A percentile compares a stretch with the other conserved stretches of the same genome.
Evolutionary conservation across 2,888 invertebrate genomes (phyloP).

Genomic region (Caenorhabditis macrosperma): DNA sequence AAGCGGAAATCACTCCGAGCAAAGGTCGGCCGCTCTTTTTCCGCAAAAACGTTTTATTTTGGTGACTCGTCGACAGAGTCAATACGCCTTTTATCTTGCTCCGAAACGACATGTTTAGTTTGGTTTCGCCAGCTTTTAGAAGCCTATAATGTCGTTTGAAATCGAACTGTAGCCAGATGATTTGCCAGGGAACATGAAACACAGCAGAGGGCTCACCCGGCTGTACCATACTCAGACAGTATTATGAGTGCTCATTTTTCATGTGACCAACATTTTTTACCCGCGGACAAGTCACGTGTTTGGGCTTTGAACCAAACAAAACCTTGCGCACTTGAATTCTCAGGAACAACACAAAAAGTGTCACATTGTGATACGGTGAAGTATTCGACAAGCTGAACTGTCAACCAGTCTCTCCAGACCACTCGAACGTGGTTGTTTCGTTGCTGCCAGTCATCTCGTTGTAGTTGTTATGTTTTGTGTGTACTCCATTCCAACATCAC

Average conservation of each 20-base stretch:
- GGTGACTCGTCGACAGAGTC: constrained; percentile 15
- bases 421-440: constrained; percentile 28
- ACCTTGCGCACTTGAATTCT: no score
- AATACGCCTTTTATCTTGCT: constrained; percentile 25
- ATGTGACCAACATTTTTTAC: no score
- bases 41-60: constrained; percentile 20
- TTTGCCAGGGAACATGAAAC: no score
- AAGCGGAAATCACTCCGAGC: constrained; percentile 9
- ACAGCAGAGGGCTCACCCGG: no score
- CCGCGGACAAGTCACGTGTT: no score
- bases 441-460: constrained; percentile 1
- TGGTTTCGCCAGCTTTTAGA: background rate
- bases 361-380: no score
- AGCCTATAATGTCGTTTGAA: no score
- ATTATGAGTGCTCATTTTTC: no score
- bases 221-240: no score
- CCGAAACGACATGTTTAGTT: constrained; percentile 37
- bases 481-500: background rate
- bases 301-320: no score
- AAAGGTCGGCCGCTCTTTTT: constrained; percentile 5
- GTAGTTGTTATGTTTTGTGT: background rate
- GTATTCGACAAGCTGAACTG: background rate
- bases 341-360: no score
- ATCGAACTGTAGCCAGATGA: no score
- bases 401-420: background rate